phyloP scores from a whole-genome alignment of 2,797 vertebrate genomes.

The Pelochelys cantorii region DNA sequence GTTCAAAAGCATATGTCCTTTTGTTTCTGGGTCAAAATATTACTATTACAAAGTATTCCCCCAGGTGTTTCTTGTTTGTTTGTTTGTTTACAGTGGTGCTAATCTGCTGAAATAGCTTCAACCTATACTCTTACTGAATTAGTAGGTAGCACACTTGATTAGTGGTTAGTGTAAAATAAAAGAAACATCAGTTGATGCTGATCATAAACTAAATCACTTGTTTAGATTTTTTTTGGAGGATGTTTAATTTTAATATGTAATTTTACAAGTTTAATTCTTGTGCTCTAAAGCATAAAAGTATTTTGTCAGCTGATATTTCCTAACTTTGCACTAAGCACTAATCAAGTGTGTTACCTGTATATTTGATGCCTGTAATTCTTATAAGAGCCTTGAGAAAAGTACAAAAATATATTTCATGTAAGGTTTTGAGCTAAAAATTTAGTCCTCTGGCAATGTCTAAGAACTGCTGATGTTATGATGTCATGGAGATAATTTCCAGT shows the following conservation, averaged over 20 bases:
- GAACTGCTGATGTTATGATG: background rate
- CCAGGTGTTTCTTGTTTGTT: background rate
- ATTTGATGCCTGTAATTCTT: background rate
- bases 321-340: background rate
- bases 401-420: too few species aligned
- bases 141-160: background rate
- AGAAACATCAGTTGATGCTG: background rate
- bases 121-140: background rate
- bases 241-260: background rate
- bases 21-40: background rate
- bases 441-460: background rate
- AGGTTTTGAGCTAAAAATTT: background rate
- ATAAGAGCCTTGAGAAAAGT: background rate
- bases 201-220: background rate
- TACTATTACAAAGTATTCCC: background rate
- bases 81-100: background rate
- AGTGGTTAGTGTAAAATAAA: background rate
- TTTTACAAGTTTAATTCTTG: background rate
- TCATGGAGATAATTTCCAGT: background rate
- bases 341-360: background rate
- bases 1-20: background rate
- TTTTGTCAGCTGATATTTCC: background rate
- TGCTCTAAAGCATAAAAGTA: background rate
- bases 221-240: background rate
- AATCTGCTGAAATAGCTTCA: slow-evolving; percentile 7